Conservation (phyloP, 2,797 vertebrate genomes). For the Steatocranus sp. region DNA sequence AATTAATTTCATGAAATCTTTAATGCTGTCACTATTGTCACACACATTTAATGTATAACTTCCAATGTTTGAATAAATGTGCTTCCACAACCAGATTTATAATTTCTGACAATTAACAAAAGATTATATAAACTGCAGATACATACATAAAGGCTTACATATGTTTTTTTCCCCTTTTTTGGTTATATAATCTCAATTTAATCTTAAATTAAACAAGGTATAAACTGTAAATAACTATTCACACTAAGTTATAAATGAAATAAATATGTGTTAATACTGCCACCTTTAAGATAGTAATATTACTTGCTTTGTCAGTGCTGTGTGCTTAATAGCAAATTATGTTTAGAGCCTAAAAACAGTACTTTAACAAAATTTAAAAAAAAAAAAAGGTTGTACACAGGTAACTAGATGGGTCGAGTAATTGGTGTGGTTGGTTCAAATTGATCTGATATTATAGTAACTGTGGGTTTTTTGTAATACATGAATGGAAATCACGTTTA, state of each 20-base stretch:
- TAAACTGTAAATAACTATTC: not conserved
- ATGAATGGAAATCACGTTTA: not conserved
- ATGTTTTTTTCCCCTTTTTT: not conserved
- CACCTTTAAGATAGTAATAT: not conserved
- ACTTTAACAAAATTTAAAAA: too few species aligned
- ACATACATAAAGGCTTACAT: not conserved
- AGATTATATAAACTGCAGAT: not conserved
- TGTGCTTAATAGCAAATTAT: not conserved
- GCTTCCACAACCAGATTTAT: not conserved
- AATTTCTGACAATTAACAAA: not conserved
- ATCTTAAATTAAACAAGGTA: not conserved
- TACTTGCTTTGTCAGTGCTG: not conserved
- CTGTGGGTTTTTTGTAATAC: rapidly evolving
- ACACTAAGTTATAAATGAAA: not conserved
- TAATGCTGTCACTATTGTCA: not conserved
- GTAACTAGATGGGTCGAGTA: too few species aligned
- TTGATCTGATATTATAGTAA: too few species aligned
- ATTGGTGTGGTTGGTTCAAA: too few species aligned
- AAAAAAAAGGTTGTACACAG: too few species aligned
- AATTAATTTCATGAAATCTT: not conserved
- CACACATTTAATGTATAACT: not conserved
- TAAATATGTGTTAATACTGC: not conserved
- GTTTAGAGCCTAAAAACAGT: not conserved
- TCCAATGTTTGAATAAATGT: not conserved
- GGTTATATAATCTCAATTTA: not conserved